Percentiles rank a stretch among this genome's conserved stretches.
Evolutionary conservation across 2,113 vertebrate genomes (phyloP).

Genomic region (Beaufortia kweichowensis): DNA sequence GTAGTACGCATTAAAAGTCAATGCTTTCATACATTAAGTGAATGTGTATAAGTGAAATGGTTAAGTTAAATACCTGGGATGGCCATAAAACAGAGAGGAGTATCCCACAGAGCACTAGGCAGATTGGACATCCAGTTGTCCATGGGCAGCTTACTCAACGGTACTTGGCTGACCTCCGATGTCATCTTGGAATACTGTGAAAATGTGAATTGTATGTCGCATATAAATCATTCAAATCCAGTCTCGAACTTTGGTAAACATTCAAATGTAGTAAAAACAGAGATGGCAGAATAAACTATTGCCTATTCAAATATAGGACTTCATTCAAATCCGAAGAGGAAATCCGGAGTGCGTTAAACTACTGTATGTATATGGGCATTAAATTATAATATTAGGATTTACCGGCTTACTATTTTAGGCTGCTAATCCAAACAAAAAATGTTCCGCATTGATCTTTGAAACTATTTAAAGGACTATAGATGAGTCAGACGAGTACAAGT

Average conservation of each 20-base stretch:
- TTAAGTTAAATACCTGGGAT: conserved; percentile 82
- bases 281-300: not conserved
- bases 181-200: conserved; percentile 50
- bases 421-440: not conserved
- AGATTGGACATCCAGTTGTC: conserved; percentile 85
- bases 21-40: not conserved
- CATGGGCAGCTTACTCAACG: conserved; percentile 66
- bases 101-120: conserved; percentile 79
- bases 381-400: not conserved
- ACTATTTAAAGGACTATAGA: not conserved
- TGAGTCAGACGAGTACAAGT: not conserved
- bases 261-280: conserved; percentile 1
- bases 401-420: conserved; percentile 1
- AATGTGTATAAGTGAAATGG: not conserved
- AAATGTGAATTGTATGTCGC: not conserved
- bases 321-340: not conserved
- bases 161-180: conserved; percentile 46
- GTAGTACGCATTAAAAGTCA: not conserved
- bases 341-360: not conserved
- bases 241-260: not conserved
- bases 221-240: not conserved
- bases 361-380: not conserved
- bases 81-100: conserved; percentile 81
- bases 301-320: not conserved
- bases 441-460: not conserved